phyloP scores from a whole-genome alignment of 30 jellyfish, hydroid and myxozoan species.

The Pelagia noctiluca region DNA sequence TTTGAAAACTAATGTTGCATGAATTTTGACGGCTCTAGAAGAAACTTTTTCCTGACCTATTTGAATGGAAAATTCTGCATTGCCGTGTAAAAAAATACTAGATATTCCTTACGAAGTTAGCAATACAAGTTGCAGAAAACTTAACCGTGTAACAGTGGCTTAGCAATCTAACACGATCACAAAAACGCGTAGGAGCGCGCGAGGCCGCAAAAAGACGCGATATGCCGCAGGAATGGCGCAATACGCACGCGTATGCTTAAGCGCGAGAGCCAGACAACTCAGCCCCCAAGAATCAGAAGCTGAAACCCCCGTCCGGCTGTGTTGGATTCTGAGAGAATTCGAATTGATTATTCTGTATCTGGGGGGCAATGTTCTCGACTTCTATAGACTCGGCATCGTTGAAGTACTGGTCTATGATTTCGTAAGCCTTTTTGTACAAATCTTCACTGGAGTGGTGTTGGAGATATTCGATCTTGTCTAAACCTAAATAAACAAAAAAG shows the following conservation, averaged over 20 bases:
- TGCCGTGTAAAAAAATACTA: too few relatives aligned
- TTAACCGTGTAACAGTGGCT: too few relatives aligned
- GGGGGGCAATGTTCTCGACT: constrained; percentile 59
- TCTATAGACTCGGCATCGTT: constrained; percentile 79
- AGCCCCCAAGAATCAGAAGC: constrained; percentile 19
- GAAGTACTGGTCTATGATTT: constrained; percentile 79
- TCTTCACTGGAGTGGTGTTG: constrained; percentile 94
- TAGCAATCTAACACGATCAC: too few relatives aligned
- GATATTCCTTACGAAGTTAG: too few relatives aligned
- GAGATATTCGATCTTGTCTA: constrained; percentile 89
- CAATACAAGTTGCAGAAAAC: too few relatives aligned
- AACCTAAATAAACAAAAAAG: constrained; percentile 59
- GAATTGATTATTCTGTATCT: constrained; percentile 41
- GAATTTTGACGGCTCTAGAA: too few relatives aligned
- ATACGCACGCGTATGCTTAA: constrained; percentile 23
- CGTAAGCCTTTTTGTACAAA: constrained; percentile 83
- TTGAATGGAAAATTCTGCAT: too few relatives aligned
- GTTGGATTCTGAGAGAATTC: constrained; percentile 55
- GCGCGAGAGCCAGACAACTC: constrained; percentile 5
- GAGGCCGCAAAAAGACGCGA: constrained; percentile 16
- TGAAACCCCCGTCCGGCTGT: constrained; percentile 67
- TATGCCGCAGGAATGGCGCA: constrained; percentile 23
- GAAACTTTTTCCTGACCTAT: too few relatives aligned
- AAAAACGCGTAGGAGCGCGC: too few relatives aligned
- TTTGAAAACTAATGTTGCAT: too few relatives aligned